Base-by-base conservation (phyloP, 2,888 invertebrate species). In the Ditula angustiorana region DNA sequence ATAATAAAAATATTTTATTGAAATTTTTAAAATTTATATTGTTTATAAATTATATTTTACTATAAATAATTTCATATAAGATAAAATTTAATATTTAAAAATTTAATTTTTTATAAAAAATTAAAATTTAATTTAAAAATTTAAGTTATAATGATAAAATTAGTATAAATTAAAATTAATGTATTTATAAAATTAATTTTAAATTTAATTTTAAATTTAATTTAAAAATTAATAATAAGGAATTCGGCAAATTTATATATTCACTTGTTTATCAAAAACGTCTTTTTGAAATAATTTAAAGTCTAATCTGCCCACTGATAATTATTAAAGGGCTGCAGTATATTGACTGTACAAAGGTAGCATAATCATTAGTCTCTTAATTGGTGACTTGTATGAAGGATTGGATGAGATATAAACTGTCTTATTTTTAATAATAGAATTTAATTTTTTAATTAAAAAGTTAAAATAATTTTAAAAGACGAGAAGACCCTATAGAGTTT, bases 401-500 rank as follows among this genome's bases (percentile, higher is more conserved):
- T 94, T 95, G 86, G 84, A 95, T 94, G 94, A 95, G 76, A 93
- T 93, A 94, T 93, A 85, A 81, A 80, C 93, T 95, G 94, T 95
- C 90, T 95, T 76, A 81, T 68, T 72, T 23, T 80, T 87, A 86
- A 68, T 70, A 58, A 61, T 86, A 87, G 72, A 92, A 88, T 76
- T 87, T 88, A 91, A 90, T 86, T 87, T 88, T 89, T 88, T 85
- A 85, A 86, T 83, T 76, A 95, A 95, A 95, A 95, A 94, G 93
- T 93, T 95, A 93, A 94, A 93, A 94, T 95, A 69, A 66, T 61
- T 79, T 93, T 94, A 93, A 93, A 92, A 94, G 95, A 96, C 95
- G 95, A 96, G 94, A 95, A 96, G 95, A 96, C 95, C 95, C 95
- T 95, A 94, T 95, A 95, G 95, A 96, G 94, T 94, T 96, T 95